Conservation (phyloP, 2,888 invertebrate species). For the Standfussiana lucernea region DNA sequence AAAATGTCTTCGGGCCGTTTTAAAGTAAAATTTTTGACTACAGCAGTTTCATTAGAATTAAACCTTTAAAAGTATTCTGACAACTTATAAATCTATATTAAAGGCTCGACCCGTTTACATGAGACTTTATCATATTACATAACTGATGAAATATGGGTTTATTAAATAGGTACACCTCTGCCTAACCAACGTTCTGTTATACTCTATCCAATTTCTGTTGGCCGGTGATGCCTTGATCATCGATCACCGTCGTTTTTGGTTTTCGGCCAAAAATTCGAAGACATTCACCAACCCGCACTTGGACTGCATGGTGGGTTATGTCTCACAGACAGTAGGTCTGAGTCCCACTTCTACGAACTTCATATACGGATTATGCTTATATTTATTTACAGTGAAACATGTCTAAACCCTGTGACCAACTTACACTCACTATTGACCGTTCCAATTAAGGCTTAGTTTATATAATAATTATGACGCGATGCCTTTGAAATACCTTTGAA, state of each 20-base stretch:
- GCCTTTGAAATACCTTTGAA: constrained; percentile 53
- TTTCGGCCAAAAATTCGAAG: not conserved
- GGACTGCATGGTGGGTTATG: not conserved
- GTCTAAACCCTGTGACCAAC: constrained; percentile 7
- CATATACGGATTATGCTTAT: not conserved
- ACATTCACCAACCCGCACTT: not conserved
- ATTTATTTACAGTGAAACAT: not conserved
- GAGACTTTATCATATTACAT: not conserved
- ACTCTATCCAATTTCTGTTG: not conserved
- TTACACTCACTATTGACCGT: not conserved
- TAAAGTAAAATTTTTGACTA: constrained; percentile 26
- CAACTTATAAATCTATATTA: not conserved
- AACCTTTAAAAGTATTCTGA: not conserved
- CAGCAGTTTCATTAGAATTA: not conserved
- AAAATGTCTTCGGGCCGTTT: constrained; percentile 25
- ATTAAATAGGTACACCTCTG: not conserved
- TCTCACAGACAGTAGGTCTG: not conserved
- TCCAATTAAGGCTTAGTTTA: constrained; percentile 39
- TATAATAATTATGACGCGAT: not conserved
- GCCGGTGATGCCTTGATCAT: not conserved
- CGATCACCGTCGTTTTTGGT: not conserved
- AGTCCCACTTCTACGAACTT: not conserved
- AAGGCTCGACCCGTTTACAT: not conserved
- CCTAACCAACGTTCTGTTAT: not conserved
- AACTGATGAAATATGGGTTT: not conserved